Percentiles rank a stretch among this genome's conserved stretches.
These are phyloP conservation scores for Drosophila orena DNA, from an alignment of 1,140 invertebrate genomes.

Conservation along the genomic window DNA sequence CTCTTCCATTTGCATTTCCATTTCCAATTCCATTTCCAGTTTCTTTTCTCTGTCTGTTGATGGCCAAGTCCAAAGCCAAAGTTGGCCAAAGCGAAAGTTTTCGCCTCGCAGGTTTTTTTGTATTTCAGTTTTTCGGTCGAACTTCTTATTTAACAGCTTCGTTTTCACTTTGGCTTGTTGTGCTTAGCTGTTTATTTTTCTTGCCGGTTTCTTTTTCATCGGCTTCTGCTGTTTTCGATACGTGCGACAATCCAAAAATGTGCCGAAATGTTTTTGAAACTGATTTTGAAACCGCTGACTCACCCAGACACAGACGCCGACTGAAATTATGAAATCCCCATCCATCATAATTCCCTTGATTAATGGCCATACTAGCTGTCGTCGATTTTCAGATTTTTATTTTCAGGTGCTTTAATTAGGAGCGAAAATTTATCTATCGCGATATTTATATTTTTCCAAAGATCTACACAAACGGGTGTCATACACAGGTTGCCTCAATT, in stretches of 20 bases:
- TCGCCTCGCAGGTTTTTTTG: slow-evolving; percentile 35
- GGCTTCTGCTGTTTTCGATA: slow-evolving; percentile 4
- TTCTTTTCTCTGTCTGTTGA: slow-evolving; percentile 37
- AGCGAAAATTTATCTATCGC: not conserved
- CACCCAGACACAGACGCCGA: not conserved
- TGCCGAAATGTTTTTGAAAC: slow-evolving; percentile 19
- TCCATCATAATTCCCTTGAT: slow-evolving; percentile 26
- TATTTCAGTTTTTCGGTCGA: slow-evolving; percentile 17
- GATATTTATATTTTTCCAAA: too few species aligned
- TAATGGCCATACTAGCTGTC: slow-evolving; percentile 16
- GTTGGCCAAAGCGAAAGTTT: slow-evolving; percentile 68
- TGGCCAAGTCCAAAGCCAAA: slow-evolving; percentile 71
- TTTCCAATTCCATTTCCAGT: slow-evolving; percentile 33
- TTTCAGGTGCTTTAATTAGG: slow-evolving; percentile 4
- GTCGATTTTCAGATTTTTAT: slow-evolving; percentile 1
- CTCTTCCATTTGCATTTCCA: slow-evolving; percentile 50
- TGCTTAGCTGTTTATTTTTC: slow-evolving; percentile 40
- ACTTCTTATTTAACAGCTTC: slow-evolving; percentile 75
- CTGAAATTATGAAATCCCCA: slow-evolving; percentile 32
- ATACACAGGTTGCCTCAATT: too few species aligned
- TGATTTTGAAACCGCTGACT: slow-evolving; percentile 3
- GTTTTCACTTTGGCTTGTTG: slow-evolving; percentile 41
- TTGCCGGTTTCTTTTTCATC: slow-evolving; percentile 24
- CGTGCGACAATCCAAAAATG: slow-evolving; percentile 62
- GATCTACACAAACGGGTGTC: too few species aligned